Evolutionary conservation across 1,140 invertebrate genomes (phyloP), one percentile per base, ranked within the genome.

Genomic region (Campoletis sonorensis): DNA sequence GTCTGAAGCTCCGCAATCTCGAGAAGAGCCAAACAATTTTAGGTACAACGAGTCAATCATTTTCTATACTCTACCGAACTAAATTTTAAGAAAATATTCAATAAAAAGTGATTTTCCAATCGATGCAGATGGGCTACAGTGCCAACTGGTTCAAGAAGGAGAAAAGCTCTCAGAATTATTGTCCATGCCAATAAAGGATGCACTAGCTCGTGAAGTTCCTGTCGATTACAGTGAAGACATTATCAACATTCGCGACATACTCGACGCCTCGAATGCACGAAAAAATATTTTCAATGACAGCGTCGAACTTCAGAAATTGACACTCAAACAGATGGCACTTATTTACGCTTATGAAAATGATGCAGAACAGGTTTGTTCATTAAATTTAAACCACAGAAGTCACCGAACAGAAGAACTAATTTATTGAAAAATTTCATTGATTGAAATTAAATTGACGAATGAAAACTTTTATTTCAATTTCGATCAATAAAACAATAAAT

Each of bases 171-270:
- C 96, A 27, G 96, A 97, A 89, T 94, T 97, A 89, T 92, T 97
- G 73, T 95, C 96, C 10, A 94, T 96, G 92, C 96, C 96, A 13
- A 94, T 96, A 61, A 96, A 97, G 90, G 96, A 97, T 90, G 95
- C 96, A 0, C 91, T 96, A 76, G 95, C 95, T 26, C 93, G 95
- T 82, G 96, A 96, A 88, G 93, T 96, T 85, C 91, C 93, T 18
- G 93, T 96, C 10, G 94, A 96, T 92, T 96, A 96, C 82, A 94
- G 93, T 33, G 92, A 93, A 85, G 95, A 96, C 84, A 96, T 96
- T 27, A 92, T 94, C 40, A 95, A 96, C 86, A 93, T 96, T 54
- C 93, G 94, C 78, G 94, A 95, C 83, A 94, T 95, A 81, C 89
- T 96, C 82, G 95, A 94, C 86, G 92, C 94, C 76, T 95, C 94